Conservation (phyloP, 2,888 invertebrate genomes). For the Gastracanthus pulcherrimus region DNA sequence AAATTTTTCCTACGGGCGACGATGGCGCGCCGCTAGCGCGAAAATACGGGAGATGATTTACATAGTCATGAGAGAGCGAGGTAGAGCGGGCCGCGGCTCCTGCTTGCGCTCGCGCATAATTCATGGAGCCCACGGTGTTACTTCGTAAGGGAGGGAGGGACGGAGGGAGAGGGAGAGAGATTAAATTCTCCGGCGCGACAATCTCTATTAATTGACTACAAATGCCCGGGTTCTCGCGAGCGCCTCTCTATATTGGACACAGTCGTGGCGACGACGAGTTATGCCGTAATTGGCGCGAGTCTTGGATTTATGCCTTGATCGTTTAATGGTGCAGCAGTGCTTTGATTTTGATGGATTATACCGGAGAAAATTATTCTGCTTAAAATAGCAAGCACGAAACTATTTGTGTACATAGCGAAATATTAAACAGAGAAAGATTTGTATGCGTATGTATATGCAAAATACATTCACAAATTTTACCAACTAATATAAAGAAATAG, state of each 20-base stretch:
- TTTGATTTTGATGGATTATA: too few species aligned
- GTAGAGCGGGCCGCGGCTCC: background rate
- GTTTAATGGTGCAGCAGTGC: too few species aligned
- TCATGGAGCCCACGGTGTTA: slow-evolving; percentile 28
- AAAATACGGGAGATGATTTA: slow-evolving; percentile 59
- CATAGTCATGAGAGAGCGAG: slow-evolving; percentile 54
- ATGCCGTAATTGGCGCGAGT: slow-evolving; percentile 14
- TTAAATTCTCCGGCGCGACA: slow-evolving; percentile 50
- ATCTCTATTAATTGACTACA: slow-evolving; percentile 56
- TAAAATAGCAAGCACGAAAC: too few species aligned
- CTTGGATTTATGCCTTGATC: too few species aligned
- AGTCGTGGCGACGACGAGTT: slow-evolving; percentile 6
- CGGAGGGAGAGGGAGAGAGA: slow-evolving; percentile 3
- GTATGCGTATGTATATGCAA: too few species aligned
- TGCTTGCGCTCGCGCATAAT: slow-evolving; percentile 36
- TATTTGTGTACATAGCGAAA: too few species aligned
- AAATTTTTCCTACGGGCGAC: slow-evolving; percentile 48
- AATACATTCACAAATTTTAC: too few species aligned
- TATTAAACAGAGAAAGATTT: too few species aligned
- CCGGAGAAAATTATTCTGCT: too few species aligned
- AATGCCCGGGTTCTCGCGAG: slow-evolving; percentile 16
- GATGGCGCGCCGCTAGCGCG: slow-evolving; percentile 46
- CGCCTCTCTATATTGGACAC: background rate
- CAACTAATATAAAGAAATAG: too few species aligned
- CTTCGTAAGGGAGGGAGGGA: background rate